Base-by-base conservation (phyloP, 2,113 vertebrate species). In the Oreochromis spilurus region DNA sequence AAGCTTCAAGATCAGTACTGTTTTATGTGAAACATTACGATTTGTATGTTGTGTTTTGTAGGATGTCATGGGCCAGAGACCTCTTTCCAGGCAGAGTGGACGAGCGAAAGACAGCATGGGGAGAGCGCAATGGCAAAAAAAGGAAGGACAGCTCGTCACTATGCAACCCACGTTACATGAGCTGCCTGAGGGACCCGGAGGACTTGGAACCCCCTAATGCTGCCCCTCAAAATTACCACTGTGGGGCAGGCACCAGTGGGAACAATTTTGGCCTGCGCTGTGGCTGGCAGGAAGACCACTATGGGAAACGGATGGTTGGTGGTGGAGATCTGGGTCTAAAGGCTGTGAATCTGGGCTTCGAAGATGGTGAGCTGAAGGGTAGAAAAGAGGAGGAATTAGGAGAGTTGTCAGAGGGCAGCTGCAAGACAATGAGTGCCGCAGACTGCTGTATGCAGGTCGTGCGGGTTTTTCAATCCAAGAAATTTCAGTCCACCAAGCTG, bases 1-100 rank as follows among this genome's bases (percentile, higher is more conserved):
- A 31, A 31, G 26, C 26, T 8, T 19, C 29, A 26, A 19, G 17
- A 14, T 57, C 34, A 78, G 1, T 8, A 1, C n/a, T 14, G 10
- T 65, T 79, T 57, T n/a, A 16, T 26, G 9, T 0, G 3, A 29
- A 57, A 38, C 1, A 4, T 65, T 79, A 13, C 38, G 8, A 17
- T 57, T 50, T 36, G 9, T 57, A 19, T 53, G 8, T 13, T 36
- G 3, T 85, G 19, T 89, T 80, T 65, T 75, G 9, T 4, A 98
- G 97, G 93, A 98, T 99, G 98, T 99, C 98, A 87, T 99, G 98
- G 98, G 98, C 98, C 97, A 97, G 97, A 82, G 97, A 97, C 91
- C 97, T 99, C 95, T 96, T 99, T 90, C 97, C 97, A 75, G 96
- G 97, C 93, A 97, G 97, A 91, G 97, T 98, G 96, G 98, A 99